Base-by-base conservation (phyloP, 2,797 vertebrate species). In the Balearica regulorum region DNA sequence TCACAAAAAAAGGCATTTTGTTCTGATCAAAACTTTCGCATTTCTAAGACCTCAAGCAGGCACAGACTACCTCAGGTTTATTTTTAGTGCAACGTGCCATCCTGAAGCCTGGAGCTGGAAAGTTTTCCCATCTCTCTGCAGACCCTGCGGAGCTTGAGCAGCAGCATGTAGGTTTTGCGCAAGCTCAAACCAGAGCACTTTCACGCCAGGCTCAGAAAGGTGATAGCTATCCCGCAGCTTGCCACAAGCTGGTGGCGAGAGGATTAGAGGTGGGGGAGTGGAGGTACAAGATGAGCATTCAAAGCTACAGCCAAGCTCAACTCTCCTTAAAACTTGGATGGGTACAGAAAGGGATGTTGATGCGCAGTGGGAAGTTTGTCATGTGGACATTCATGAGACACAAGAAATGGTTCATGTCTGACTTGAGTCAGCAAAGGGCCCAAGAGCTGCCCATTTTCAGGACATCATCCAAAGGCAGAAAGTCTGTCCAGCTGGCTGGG, bases 31-130 rank as follows among this genome's bases (percentile, higher is more conserved):
- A 44, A 35, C 43, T 60, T 7, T 66, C n/a, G 22, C 0, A 0
- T 35, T 33, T 65, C 29, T 48, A 54, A 89, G 37, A 60, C 71
- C 17, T n/a, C 20, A 14, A 46, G 28, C 53, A 71, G 43, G 16
- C 28, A 16, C 35, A 33, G 51, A 24, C 28, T 51, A 16, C 33
- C 28, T 70, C 48, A 37, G n/a, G 53, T 62, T 54, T 41, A 25
- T 37, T 82, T 54, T 53, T 60, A 18, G 49, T 1, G 11, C 0
- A 0, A 17, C 3, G 2, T 28, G 35, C 65, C 58, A n/a, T 13
- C 19, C 73, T 22, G 41, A 65, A 73, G 9, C 16, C 35, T 18
- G 29, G 39, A 70, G 62, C 24, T 69, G 60, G 64, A 62, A 62
- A 46, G 28, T 51, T 78, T 75, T 28, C n/a, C 15, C 0, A 0